Conservation (phyloP, 30 jellyfish, hydroid and myxozoan species). For the Catostylus mosaicus region DNA sequence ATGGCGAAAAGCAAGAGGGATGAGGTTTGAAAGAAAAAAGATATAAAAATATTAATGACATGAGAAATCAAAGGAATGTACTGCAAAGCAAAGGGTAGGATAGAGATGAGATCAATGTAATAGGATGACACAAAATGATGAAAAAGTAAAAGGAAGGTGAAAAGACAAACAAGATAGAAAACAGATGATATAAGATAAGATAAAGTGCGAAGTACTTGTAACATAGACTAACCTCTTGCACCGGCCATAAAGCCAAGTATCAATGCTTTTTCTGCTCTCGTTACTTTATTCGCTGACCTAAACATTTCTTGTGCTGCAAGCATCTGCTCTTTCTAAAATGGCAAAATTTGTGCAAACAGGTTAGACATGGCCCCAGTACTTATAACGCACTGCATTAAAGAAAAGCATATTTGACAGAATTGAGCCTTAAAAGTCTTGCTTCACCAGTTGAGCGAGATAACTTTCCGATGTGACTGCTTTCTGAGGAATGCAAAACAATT, state of each 20-base stretch:
- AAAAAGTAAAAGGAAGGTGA: not conserved
- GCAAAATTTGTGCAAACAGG: not conserved
- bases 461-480: too few species aligned
- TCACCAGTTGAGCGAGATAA: too few species aligned
- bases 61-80: not conserved
- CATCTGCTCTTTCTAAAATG: slow-evolving; percentile 87
- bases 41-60: not conserved
- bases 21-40: not conserved
- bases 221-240: slow-evolving; percentile 86
- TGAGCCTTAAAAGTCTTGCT: too few species aligned
- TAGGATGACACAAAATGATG: not conserved
- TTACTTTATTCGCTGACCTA: slow-evolving; percentile 86
- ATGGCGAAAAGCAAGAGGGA: not conserved
- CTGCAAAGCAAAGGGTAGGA: not conserved
- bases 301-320: slow-evolving; percentile 96
- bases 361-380: too few species aligned
- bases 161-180: not conserved
- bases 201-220: not conserved
- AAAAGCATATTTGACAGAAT: too few species aligned
- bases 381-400: too few species aligned
- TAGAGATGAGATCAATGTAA: not conserved
- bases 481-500: too few species aligned
- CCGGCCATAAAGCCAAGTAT: slow-evolving; percentile 99
- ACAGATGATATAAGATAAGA: not conserved
- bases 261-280: slow-evolving; percentile 91